Conservation (phyloP, 30 jellyfish, hydroid and myxozoan species). For the Rhopilema esculentum region DNA sequence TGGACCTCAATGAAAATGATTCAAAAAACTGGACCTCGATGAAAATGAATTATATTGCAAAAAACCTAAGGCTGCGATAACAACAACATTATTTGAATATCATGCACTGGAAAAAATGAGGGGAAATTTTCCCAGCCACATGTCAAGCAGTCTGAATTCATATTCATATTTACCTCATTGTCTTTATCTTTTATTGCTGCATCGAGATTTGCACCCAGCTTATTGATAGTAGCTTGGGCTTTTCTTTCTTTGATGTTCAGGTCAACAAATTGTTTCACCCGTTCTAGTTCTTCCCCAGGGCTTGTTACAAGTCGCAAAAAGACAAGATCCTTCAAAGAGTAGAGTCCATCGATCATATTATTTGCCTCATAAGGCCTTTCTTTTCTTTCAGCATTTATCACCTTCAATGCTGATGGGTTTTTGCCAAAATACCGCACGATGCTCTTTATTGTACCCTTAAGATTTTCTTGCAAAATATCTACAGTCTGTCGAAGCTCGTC, state of each 20-base stretch:
- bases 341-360: slow-evolving; percentile 57
- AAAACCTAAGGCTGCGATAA: too few relatives aligned
- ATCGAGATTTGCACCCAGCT: slow-evolving; percentile 63
- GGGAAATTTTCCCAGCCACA: too few relatives aligned
- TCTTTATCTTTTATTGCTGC: slow-evolving; percentile 73
- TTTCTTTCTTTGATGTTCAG: slow-evolving; percentile 68
- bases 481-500: slow-evolving; percentile 41
- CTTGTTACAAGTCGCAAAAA: slow-evolving; percentile 75
- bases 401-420: slow-evolving; percentile 82
- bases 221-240: slow-evolving; percentile 66
- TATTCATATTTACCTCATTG: slow-evolving; percentile 78
- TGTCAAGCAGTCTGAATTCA: too few relatives aligned
- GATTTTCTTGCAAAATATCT: slow-evolving; percentile 18
- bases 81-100: too few relatives aligned
- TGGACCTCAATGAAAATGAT: too few relatives aligned
- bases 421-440: slow-evolving; percentile 75
- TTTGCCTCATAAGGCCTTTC: slow-evolving; percentile 95
- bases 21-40: too few relatives aligned
- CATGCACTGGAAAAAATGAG: too few relatives aligned
- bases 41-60: too few relatives aligned
- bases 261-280: slow-evolving; percentile 64
- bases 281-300: slow-evolving; percentile 86
- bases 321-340: slow-evolving; percentile 67
- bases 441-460: slow-evolving; percentile 51
- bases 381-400: slow-evolving; percentile 70